These are phyloP conservation scores for Erythrocebus patas DNA, from an alignment of 2,113 vertebrate genomes.

Conservation along the genomic window DNA sequence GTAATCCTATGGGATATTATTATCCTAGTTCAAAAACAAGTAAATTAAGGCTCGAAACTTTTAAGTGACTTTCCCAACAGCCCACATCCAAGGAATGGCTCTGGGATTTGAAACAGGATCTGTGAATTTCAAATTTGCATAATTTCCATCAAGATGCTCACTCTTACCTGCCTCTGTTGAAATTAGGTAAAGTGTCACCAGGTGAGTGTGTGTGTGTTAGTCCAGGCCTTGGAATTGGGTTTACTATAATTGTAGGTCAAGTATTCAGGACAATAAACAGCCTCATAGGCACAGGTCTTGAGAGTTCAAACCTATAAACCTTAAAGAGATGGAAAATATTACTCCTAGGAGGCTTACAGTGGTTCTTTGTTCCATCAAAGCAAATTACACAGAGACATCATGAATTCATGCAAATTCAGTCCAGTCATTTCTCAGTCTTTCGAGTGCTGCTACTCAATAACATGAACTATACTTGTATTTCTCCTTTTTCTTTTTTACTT, in stretches of 20 bases:
- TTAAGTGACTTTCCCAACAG: background rate
- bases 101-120: background rate
- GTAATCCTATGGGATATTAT: background rate
- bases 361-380: constrained; percentile 45
- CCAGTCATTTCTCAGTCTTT: background rate
- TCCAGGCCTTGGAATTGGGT: background rate
- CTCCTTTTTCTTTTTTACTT: background rate
- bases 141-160: background rate
- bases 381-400: constrained; percentile 24
- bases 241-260: constrained; percentile 18
- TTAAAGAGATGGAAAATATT: constrained; percentile 49
- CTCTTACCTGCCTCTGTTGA: background rate
- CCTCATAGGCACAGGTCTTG: constrained; percentile 28
- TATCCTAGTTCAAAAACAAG: background rate
- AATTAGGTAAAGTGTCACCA: background rate
- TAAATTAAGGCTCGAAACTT: background rate
- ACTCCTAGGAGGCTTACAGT: constrained; percentile 3
- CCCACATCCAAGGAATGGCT: background rate
- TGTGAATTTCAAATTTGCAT: background rate
- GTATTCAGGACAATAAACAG: constrained; percentile 49
- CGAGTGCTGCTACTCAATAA: background rate
- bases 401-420: constrained; percentile 39
- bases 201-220: background rate
- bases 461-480: background rate
- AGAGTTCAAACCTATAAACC: constrained; percentile 68